phyloP scores from a whole-genome alignment of 2,797 vertebrate species.

The Cyprinodon diabolis region DNA sequence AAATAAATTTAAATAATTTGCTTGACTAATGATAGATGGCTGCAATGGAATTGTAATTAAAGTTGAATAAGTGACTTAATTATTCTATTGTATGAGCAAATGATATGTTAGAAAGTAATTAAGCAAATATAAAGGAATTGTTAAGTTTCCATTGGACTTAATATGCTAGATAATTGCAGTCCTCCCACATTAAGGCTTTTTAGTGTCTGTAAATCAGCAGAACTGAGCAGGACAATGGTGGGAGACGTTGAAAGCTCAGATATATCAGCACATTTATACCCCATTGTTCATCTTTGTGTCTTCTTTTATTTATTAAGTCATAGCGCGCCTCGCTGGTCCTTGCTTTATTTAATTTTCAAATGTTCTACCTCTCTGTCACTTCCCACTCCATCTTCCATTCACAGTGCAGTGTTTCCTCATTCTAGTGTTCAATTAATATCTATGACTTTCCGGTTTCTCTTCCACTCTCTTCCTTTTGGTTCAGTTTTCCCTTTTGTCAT shows the following conservation, averaged over 20 bases:
- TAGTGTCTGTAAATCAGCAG: conserved; percentile 10
- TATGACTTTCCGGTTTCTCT: conserved; percentile 52
- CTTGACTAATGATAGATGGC: conserved; percentile 44
- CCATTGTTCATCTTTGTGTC: conserved; percentile 54
- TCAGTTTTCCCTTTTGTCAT: conserved; percentile 35
- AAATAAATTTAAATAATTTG: conserved; percentile 36
- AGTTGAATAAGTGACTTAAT: conserved; percentile 48
- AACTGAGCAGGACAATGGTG: conserved; percentile 24
- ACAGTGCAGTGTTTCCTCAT: conserved; percentile 80
- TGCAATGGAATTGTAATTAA: conserved; percentile 42
- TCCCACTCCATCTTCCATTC: conserved; percentile 63
- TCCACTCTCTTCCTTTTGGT: conserved; percentile 35
- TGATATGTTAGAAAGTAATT: conserved; percentile 50
- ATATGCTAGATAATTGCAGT: conserved; percentile 7
- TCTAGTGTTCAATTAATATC: conserved; percentile 73
- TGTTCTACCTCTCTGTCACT: conserved; percentile 67
- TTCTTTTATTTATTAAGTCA: conserved; percentile 65
- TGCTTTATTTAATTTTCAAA: conserved; percentile 66
- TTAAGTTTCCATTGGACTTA: conserved; percentile 26
- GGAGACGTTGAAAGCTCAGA: conserved; percentile 30
- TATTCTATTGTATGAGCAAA: conserved; percentile 52
- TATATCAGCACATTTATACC: conserved; percentile 54
- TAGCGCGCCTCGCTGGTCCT: conserved; percentile 35
- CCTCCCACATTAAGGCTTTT: conserved; percentile 7
- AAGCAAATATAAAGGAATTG: conserved; percentile 45